A percentile compares a stretch with the other conserved stretches of the same genome.
Evolutionary conservation across 2,113 vertebrate species (phyloP).

Genomic region (Saiga tatarica): DNA sequence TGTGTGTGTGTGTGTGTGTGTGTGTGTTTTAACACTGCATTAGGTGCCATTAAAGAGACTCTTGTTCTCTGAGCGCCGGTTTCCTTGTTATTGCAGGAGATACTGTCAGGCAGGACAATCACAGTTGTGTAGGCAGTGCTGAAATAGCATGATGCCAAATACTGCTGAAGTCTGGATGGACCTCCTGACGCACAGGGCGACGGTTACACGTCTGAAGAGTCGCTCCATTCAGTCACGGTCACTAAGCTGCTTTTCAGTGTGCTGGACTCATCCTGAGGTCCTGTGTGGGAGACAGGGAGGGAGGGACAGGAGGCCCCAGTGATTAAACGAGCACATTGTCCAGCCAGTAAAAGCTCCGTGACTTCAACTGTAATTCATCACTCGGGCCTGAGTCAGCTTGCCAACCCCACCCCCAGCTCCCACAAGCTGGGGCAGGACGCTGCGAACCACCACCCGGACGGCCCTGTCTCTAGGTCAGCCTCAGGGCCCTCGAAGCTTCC

Average conservation of each 20-base stretch:
- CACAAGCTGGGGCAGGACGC: neutral
- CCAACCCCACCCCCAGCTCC: no score
- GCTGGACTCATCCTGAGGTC: constrained; percentile 86
- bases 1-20: neutral
- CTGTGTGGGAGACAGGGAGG: constrained; percentile 73
- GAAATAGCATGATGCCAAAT: neutral
- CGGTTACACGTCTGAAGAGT: constrained; percentile 85
- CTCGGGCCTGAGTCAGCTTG: neutral
- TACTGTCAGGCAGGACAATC: neutral
- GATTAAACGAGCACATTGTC: neutral
- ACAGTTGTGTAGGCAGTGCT: neutral
- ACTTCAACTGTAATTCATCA: neutral
- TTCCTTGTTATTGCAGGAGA: constrained; percentile 38
- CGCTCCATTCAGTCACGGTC: constrained; percentile 89
- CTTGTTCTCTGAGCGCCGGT: constrained; percentile 53
- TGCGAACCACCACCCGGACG: fast-evolving
- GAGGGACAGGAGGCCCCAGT: neutral
- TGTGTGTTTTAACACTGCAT: neutral
- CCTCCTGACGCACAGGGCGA: neutral
- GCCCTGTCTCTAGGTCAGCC: neutral
- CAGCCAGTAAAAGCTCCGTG: neutral
- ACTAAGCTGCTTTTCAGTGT: constrained; percentile 90
- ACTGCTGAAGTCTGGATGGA: neutral
- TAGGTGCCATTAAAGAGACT: constrained; percentile 32
- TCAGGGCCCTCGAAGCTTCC: neutral